A percentile compares a stretch with the other conserved stretches of the same genome.
Conservation (phyloP, 2,113 vertebrate species). For the Cebus imitator region DNA sequence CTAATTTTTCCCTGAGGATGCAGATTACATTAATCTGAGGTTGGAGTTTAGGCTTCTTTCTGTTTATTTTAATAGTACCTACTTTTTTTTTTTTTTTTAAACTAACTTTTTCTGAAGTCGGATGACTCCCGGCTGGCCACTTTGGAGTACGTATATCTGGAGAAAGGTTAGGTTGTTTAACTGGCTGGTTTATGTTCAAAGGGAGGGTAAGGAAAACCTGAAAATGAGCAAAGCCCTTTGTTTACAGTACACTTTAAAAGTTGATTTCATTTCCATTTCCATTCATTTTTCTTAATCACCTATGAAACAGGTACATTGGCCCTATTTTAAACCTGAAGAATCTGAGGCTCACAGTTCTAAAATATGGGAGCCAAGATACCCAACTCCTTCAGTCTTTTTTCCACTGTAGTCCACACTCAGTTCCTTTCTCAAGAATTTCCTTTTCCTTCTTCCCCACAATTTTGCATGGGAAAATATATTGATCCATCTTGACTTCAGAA, state of each 20-base stretch:
- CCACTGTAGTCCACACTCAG: background rate
- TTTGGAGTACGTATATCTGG: conserved; percentile 10
- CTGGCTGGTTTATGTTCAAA: conserved; percentile 1
- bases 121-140: background rate
- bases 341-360: background rate
- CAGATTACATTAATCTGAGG: background rate
- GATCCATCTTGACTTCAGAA: background rate
- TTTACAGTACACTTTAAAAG: background rate
- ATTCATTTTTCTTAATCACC: conserved; percentile 12
- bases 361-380: background rate
- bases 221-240: background rate
- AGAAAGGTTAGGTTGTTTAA: background rate
- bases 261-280: background rate
- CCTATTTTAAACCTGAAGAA: conserved; percentile 7
- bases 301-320: background rate
- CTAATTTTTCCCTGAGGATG: background rate
- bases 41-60: background rate
- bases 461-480: background rate
- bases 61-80: background rate
- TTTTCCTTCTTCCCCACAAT: background rate
- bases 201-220: background rate
- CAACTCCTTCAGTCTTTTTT: background rate
- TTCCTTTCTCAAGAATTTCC: background rate
- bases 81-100: background rate
- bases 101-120: background rate